phyloP scores from a whole-genome alignment of 2,888 invertebrate genomes.

The Nephrotoma guestfalica region DNA sequence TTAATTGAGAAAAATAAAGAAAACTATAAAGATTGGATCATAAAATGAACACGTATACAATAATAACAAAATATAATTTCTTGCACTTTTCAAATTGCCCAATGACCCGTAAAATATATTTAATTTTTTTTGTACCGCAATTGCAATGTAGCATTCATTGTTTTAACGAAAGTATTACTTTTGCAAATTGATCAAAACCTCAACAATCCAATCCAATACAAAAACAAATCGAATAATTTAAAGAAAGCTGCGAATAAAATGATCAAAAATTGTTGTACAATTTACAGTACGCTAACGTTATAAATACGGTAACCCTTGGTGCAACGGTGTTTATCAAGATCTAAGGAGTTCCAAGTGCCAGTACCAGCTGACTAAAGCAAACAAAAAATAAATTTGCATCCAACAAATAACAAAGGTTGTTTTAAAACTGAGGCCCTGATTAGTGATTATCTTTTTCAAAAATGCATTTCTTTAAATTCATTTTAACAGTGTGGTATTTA shows the following conservation, averaged over 20 bases:
- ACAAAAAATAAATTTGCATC: too few relatives aligned
- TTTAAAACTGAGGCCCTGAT: too few relatives aligned
- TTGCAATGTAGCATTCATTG: not conserved
- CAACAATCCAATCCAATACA: not conserved
- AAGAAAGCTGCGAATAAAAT: not conserved
- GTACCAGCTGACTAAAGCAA: too few relatives aligned
- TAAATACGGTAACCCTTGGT: too few relatives aligned
- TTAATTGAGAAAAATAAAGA: not conserved
- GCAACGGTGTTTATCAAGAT: too few relatives aligned
- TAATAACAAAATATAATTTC: not conserved
- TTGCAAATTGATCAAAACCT: not conserved
- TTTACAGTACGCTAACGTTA: too few relatives aligned
- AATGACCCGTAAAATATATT: constrained; percentile 3
- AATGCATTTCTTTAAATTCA: too few relatives aligned
- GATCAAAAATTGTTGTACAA: not conserved
- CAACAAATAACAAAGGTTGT: too few relatives aligned
- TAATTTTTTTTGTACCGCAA: not conserved
- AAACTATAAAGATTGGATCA: not conserved
- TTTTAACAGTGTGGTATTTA: too few relatives aligned
- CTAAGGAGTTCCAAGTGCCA: too few relatives aligned
- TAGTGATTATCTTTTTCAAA: too few relatives aligned
- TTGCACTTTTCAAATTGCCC: constrained; percentile 3
- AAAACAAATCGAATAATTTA: not conserved
- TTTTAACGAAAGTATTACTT: not conserved
- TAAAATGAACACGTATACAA: not conserved